A percentile compares a stretch with the other conserved stretches of the same genome.
Conservation (phyloP, 2,797 vertebrate species). For the Linurgus olivaceus region DNA sequence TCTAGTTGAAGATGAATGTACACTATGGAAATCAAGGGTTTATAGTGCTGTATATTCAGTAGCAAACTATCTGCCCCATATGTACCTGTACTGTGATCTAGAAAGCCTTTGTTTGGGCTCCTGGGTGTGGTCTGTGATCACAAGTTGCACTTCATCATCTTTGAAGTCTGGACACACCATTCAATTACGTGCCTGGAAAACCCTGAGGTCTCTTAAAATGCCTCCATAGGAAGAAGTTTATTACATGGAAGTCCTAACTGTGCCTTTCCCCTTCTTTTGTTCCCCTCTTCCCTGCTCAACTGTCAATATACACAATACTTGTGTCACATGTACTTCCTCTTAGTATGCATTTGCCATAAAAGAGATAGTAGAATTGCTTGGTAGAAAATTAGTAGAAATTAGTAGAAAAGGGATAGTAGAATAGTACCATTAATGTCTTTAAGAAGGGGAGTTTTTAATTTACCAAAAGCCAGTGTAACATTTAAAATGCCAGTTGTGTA, state of each 20-base stretch:
- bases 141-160: neutral
- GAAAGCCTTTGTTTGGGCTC: neutral
- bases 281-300: neutral
- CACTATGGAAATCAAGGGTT: neutral
- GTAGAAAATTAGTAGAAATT: too few species aligned
- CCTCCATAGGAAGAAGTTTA: neutral
- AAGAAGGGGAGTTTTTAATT: neutral
- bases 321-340: neutral
- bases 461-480: neutral
- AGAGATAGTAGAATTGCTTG: neutral
- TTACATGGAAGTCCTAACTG: neutral
- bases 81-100: neutral
- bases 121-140: conserved; percentile 7
- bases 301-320: neutral
- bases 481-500: neutral
- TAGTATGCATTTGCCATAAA: neutral
- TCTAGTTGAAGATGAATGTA: neutral
- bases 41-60: neutral
- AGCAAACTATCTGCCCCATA: neutral
- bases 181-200: neutral
- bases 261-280: neutral
- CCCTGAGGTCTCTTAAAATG: neutral
- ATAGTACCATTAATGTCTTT: neutral
- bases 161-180: neutral
- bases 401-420: neutral